These are phyloP conservation scores for Pentamera pediparva DNA, from an alignment of 53 echinoderm and acorn worm genomes.

Conservation along the genomic window DNA sequence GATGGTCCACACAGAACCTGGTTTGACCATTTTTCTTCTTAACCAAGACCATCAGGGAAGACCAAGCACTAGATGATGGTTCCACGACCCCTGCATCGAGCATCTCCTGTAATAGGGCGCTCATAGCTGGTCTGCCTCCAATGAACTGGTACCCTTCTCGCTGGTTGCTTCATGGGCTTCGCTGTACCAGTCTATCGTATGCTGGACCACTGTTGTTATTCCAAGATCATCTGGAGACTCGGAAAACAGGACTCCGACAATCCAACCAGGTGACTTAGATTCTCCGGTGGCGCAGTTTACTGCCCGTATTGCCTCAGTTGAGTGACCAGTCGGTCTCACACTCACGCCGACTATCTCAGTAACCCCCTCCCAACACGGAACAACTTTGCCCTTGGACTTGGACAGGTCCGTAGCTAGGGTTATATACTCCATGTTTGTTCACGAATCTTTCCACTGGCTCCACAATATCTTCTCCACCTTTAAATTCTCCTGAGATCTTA, in stretches of 20 bases:
- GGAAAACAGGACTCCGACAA: neutral
- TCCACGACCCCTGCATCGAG: neutral
- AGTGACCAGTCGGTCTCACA: neutral
- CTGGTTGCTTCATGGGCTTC: constrained; percentile 11
- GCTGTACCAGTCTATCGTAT: constrained; percentile 17
- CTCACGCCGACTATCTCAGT: neutral
- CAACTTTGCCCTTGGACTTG: constrained; percentile 2
- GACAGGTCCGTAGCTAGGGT: constrained; percentile 1
- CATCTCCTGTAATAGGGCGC: constrained; percentile 1
- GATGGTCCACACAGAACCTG: constrained; percentile 36
- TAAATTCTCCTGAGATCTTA: neutral
- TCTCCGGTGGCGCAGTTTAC: neutral
- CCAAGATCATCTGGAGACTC: constrained; percentile 11
- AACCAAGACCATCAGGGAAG: constrained; percentile 14
- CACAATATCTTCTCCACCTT: neutral
- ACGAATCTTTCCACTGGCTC: constrained; percentile 8
- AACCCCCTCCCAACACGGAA: neutral
- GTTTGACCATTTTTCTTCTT: constrained; percentile 34
- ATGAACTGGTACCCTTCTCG: constrained; percentile 10
- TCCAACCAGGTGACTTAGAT: neutral
- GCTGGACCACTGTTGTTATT: constrained; percentile 24
- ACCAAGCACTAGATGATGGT: constrained; percentile 20
- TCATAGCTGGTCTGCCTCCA: neutral
- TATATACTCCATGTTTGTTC: constrained; percentile 7
- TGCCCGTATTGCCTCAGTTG: neutral